These are phyloP conservation scores for Quadroppia sp. DNA, from an alignment of 2,888 invertebrate species.

Conservation along the genomic window DNA sequence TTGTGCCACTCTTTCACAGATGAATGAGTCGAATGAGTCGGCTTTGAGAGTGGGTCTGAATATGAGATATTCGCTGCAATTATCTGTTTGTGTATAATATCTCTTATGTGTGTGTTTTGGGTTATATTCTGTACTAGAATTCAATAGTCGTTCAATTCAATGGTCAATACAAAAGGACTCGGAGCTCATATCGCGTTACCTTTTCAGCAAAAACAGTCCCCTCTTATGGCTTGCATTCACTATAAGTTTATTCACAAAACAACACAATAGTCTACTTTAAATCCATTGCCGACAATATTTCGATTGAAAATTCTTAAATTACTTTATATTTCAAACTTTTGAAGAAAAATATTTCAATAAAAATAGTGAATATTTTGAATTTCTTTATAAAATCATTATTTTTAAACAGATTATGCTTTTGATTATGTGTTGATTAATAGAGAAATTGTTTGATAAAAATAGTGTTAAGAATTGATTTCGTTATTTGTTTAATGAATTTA, in stretches of 20 bases:
- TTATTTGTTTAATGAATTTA: too few relatives aligned
- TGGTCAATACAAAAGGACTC: conserved; percentile 25
- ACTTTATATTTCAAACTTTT: neutral
- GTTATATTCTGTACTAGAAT: neutral
- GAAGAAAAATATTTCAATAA: neutral
- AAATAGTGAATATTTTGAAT: too few relatives aligned
- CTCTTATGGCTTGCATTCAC: neutral
- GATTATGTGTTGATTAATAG: too few relatives aligned
- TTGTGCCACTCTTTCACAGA: neutral
- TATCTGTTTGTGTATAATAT: neutral
- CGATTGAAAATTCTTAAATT: neutral
- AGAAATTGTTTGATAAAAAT: too few relatives aligned
- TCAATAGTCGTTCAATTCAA: neutral
- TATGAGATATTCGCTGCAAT: neutral
- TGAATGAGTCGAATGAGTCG: neutral
- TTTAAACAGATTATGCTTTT: too few relatives aligned
- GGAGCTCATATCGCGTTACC: conserved; percentile 28
- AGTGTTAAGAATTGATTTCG: too few relatives aligned
- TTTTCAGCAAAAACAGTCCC: conserved; percentile 15
- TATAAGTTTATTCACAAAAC: neutral
- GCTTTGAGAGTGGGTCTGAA: neutral
- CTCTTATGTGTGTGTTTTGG: neutral
- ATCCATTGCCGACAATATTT: conserved; percentile 18
- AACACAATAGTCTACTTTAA: conserved; percentile 11
- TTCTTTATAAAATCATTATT: too few relatives aligned